Evolutionary conservation across 1,140 invertebrate species (phyloP).

Genomic region (Drosophila tani): DNA sequence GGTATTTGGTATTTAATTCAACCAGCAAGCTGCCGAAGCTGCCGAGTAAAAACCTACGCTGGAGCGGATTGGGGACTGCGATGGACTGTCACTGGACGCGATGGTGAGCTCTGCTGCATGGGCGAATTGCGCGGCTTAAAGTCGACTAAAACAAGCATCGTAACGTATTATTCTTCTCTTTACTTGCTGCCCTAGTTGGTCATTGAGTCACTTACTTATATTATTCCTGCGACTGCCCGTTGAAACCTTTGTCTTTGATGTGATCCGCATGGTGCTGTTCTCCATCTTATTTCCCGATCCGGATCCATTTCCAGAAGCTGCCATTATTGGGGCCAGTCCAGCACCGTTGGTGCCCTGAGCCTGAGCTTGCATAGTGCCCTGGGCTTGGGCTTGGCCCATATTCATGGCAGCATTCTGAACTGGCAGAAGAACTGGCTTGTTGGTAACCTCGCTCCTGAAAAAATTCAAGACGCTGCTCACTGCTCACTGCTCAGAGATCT

Average conservation of each 20-base stretch:
- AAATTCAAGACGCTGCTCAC: background rate
- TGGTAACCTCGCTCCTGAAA: constrained; percentile 75
- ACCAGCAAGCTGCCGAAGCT: background rate
- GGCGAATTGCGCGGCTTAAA: constrained; percentile 84
- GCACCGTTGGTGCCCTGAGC: constrained; percentile 28
- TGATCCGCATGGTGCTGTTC: constrained; percentile 81
- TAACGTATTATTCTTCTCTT: background rate
- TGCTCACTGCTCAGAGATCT: background rate
- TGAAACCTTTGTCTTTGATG: constrained; percentile 84
- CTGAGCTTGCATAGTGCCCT: constrained; percentile 2
- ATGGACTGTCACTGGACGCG: constrained; percentile 69
- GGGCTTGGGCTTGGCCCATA: constrained; percentile 22
- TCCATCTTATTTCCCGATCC: constrained; percentile 70
- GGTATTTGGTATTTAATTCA: background rate
- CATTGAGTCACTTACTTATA: constrained; percentile 65
- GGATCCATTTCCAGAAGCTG: constrained; percentile 53
- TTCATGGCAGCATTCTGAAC: constrained; percentile 47
- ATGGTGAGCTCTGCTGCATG: constrained; percentile 82
- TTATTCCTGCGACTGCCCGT: constrained; percentile 82
- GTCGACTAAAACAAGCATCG: constrained; percentile 61
- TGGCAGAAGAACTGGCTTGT: constrained; percentile 75
- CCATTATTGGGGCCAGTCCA: constrained; percentile 2
- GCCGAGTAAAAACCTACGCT: constrained; percentile 57
- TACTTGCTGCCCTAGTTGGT: background rate
- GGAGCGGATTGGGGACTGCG: constrained; percentile 84